These are phyloP conservation scores for Alethe castanea DNA, from an alignment of 2,113 vertebrate species.

Conservation along the genomic window DNA sequence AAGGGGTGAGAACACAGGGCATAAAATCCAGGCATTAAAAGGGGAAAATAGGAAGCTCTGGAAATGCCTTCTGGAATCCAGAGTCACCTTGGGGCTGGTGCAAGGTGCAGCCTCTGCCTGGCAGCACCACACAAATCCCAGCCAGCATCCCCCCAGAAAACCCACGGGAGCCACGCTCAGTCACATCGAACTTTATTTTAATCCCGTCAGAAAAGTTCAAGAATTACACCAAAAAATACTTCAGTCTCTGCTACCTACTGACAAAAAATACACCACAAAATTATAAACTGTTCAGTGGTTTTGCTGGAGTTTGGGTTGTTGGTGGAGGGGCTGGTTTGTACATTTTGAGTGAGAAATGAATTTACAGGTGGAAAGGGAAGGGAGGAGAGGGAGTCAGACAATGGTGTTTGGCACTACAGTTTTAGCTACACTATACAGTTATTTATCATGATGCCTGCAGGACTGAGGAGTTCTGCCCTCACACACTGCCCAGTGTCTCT, in stretches of 20 bases:
- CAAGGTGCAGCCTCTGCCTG: not conserved
- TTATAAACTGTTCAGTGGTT: constrained; percentile 79
- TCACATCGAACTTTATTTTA: constrained; percentile 85
- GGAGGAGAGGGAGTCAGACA: constrained; percentile 43
- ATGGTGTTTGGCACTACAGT: constrained; percentile 69
- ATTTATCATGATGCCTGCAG: constrained; percentile 63
- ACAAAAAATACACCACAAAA: constrained; percentile 85
- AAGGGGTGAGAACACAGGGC: not conserved
- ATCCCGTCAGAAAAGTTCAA: constrained; percentile 83
- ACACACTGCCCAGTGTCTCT: constrained; percentile 30
- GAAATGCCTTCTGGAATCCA: not conserved
- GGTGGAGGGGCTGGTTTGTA: constrained; percentile 58
- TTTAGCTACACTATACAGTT: constrained; percentile 69
- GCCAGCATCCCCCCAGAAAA: not conserved
- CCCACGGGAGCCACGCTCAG: constrained; percentile 40
- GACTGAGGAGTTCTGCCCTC: constrained; percentile 57
- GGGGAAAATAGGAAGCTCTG: not conserved
- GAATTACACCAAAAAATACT: constrained; percentile 86
- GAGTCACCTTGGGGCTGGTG: not conserved
- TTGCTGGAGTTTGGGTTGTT: constrained; percentile 55
- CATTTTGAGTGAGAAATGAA: constrained; percentile 71
- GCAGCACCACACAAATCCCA: not conserved
- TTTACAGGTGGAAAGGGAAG: constrained; percentile 74
- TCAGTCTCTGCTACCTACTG: constrained; percentile 84
- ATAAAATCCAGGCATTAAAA: not conserved